Percentiles rank a stretch among this genome's conserved stretches.
Evolutionary conservation across 2,888 invertebrate species (phyloP).

Genomic region (Campoplex capitator): DNA sequence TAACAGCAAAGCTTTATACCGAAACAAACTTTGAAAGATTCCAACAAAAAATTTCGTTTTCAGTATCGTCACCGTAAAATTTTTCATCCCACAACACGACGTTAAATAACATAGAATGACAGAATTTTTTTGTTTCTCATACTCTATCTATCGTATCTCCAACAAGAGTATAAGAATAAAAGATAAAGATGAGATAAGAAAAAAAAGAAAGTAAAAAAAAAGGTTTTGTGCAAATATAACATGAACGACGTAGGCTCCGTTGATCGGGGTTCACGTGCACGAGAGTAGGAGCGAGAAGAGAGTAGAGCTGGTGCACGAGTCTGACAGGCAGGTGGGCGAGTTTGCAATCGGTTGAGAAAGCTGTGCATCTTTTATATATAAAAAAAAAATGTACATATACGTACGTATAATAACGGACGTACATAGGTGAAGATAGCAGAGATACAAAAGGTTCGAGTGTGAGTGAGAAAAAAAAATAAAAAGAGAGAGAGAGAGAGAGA

Average conservation of each 20-base stretch:
- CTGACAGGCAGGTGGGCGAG: slow-evolving; percentile 39
- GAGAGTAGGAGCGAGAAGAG: not conserved
- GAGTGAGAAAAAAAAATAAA: slow-evolving; percentile 11
- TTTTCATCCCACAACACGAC: no score
- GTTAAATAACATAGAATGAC: not conserved
- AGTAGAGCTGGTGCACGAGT: slow-evolving; percentile 1
- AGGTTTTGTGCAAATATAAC: not conserved
- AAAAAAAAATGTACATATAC: not conserved
- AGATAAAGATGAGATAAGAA: not conserved
- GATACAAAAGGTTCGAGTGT: slow-evolving; percentile 7
- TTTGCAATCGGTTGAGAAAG: slow-evolving; percentile 33
- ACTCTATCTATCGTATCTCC: not conserved
- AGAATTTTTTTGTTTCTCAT: not conserved
- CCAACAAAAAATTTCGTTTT: no score
- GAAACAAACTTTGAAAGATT: no score
- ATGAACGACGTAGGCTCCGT: not conserved
- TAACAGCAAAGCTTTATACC: no score
- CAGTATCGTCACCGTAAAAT: no score
- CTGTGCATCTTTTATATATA: slow-evolving; percentile 3
- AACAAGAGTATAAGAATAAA: not conserved
- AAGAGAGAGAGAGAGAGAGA: not conserved
- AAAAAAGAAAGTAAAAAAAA: not conserved
- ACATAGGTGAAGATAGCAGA: slow-evolving; percentile 9
- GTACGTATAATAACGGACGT: not conserved
- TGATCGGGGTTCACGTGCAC: slow-evolving; percentile 1